Conservation (phyloP, 2,113 vertebrate species). For the Crotalus helleri region DNA sequence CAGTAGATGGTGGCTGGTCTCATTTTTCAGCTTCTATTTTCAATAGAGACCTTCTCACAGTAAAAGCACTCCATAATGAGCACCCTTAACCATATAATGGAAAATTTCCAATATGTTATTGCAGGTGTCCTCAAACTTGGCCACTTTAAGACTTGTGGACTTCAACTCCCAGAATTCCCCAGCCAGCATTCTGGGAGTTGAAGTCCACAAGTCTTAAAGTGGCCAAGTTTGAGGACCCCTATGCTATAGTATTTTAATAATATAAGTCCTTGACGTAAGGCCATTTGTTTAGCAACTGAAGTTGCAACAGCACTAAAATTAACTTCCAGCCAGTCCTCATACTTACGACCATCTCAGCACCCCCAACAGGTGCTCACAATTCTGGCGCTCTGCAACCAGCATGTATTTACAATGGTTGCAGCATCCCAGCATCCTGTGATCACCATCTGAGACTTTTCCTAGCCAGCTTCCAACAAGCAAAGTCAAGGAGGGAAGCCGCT, state of each 20-base stretch:
- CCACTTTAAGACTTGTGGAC: too few relatives aligned
- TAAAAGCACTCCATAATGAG: neutral
- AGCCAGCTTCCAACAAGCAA: neutral
- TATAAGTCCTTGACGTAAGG: neutral
- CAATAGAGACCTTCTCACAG: neutral
- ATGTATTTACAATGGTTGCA: neutral
- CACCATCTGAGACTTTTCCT: neutral
- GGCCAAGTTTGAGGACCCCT: too few relatives aligned
- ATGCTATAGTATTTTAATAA: too few relatives aligned
- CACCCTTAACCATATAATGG: neutral
- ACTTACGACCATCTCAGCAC: neutral
- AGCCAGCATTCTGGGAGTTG: too few relatives aligned
- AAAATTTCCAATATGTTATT: neutral
- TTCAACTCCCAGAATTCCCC: too few relatives aligned
- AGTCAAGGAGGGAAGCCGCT: neutral
- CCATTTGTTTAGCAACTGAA: neutral
- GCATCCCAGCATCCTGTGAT: neutral
- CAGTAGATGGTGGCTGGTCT: neutral
- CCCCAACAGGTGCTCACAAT: neutral
- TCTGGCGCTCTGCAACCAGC: neutral
- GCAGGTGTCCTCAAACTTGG: too few relatives aligned
- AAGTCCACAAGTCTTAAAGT: too few relatives aligned
- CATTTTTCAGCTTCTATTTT: neutral
- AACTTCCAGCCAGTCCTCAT: neutral
- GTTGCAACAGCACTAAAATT: neutral